A percentile compares a stretch with the other conserved stretches of the same genome.
These are phyloP conservation scores for Leucoma salicis DNA, from an alignment of 2,888 invertebrate species.

Conservation along the genomic window DNA sequence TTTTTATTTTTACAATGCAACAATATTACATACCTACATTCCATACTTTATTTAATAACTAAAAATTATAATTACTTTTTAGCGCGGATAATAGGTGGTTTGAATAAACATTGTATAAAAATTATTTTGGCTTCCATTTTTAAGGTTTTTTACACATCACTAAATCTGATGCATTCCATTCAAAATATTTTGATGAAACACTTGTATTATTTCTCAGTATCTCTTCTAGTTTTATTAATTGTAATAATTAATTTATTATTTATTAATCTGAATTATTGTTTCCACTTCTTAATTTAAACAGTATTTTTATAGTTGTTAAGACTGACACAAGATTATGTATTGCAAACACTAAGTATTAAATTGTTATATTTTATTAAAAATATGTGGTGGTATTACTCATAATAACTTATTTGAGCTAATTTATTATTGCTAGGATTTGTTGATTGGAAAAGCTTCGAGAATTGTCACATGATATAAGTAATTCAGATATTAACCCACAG, in stretches of 20 bases:
- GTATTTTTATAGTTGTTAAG: slow-evolving; percentile 77
- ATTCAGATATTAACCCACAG: slow-evolving; percentile 65
- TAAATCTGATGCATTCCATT: slow-evolving; percentile 62
- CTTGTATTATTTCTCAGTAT: slow-evolving; percentile 59
- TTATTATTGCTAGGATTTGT: slow-evolving; percentile 48
- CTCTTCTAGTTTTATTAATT: slow-evolving; percentile 36
- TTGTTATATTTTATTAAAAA: slow-evolving; percentile 52
- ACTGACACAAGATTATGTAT: slow-evolving; percentile 75
- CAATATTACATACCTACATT: no score
- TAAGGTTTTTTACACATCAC: slow-evolving; percentile 34
- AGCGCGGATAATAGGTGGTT: no score
- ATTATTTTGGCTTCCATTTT: slow-evolving; percentile 53
- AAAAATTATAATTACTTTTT: no score
- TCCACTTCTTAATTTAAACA: slow-evolving; percentile 60
- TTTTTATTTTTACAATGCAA: no score
- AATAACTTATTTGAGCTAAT: slow-evolving; percentile 60
- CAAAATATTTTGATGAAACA: slow-evolving; percentile 41
- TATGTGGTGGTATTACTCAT: slow-evolving; percentile 66
- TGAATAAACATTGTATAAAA: no score
- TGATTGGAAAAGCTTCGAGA: slow-evolving; percentile 51
- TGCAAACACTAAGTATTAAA: slow-evolving; percentile 72
- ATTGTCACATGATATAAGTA: slow-evolving; percentile 57
- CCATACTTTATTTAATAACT: no score
- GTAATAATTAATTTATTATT: slow-evolving; percentile 31
- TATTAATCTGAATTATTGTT: slow-evolving; percentile 42